phyloP scores from a whole-genome alignment of 2,113 vertebrate species.

The Cephalophus harveyi region DNA sequence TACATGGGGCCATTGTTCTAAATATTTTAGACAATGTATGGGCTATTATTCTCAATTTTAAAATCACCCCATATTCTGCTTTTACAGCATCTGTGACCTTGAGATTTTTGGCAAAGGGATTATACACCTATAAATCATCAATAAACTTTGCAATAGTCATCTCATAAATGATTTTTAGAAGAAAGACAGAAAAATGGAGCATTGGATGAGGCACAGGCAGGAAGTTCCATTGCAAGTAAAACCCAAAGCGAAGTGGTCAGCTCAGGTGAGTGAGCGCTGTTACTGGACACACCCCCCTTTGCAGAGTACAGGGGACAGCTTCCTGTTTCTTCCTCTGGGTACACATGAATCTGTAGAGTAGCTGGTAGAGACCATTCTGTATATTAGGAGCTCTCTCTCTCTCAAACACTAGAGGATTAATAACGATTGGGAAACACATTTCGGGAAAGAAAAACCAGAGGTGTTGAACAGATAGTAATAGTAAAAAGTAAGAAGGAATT shows the following conservation, averaged over 20 bases:
- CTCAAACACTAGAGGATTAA: background rate
- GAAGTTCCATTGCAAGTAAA: background rate
- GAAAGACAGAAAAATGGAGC: background rate
- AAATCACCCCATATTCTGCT: background rate
- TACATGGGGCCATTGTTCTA: background rate
- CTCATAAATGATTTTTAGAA: constrained; percentile 10
- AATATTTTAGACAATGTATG: background rate
- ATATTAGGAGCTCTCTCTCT: background rate
- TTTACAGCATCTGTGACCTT: background rate
- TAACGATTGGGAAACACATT: background rate
- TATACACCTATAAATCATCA: background rate
- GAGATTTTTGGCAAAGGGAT: background rate
- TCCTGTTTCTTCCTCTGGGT: background rate
- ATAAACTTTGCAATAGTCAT: background rate
- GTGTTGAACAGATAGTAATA: background rate
- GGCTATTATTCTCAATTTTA: background rate
- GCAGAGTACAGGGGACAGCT: background rate
- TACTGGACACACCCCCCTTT: background rate
- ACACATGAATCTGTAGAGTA: background rate
- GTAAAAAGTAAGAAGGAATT: background rate
- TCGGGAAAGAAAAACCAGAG: background rate
- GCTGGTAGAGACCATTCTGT: background rate
- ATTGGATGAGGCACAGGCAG: background rate
- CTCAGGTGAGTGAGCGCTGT: background rate
- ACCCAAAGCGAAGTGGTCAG: background rate